Conservation (phyloP, 2,797 vertebrate species). For the Falco peregrinus region DNA sequence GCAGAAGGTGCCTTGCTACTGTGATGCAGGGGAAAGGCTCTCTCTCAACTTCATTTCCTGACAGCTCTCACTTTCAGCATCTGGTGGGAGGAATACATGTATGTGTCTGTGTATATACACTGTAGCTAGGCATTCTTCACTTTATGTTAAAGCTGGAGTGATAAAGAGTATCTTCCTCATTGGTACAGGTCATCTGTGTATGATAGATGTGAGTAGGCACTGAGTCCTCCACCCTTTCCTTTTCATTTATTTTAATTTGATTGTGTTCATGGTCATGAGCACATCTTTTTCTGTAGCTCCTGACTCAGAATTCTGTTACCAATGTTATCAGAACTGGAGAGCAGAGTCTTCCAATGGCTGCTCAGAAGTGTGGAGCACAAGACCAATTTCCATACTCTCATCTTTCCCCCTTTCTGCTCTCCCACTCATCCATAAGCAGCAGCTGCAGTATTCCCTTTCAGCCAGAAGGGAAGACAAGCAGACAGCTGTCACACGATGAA, state of each 20-base stretch:
- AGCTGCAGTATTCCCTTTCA: not conserved
- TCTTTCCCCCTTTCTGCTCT: not conserved
- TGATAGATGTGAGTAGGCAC: not conserved
- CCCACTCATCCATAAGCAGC: not conserved
- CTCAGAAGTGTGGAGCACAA: not conserved
- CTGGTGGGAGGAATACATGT: not conserved
- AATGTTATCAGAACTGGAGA: not conserved
- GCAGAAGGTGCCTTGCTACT: not conserved
- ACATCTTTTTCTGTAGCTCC: not conserved
- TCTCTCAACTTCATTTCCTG: rapidly evolving
- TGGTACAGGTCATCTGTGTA: not conserved
- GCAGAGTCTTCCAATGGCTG: not conserved
- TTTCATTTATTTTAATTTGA: not conserved
- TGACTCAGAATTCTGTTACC: not conserved
- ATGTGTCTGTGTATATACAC: not conserved
- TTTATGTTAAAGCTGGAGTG: not conserved
- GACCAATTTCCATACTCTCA: not conserved
- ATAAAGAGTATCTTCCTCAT: not conserved
- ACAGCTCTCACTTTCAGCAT: not conserved
- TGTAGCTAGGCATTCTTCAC: not conserved
- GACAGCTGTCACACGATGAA: constrained; percentile 48
- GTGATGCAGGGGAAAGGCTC: not conserved
- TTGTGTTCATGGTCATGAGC: not conserved
- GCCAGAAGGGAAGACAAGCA: constrained; percentile 50
- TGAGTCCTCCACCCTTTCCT: not conserved